Percentiles rank a stretch among this genome's conserved stretches.
Evolutionary conservation across 2,888 invertebrate species (phyloP).

Genomic region (Archips crataeganus): DNA sequence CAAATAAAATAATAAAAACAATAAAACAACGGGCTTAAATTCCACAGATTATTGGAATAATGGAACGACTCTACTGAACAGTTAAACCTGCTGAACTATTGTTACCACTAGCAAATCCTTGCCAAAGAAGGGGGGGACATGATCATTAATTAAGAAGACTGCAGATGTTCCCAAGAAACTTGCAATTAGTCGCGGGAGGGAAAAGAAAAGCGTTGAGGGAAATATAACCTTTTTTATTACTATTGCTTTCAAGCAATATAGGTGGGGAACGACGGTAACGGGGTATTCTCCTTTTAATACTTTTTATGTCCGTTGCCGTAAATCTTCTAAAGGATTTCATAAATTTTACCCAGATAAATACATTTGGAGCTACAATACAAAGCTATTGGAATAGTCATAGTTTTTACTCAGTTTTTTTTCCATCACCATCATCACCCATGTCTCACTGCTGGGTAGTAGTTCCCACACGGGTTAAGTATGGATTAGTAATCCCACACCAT

Average conservation of each 20-base stretch:
- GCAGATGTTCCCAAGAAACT: constrained; percentile 74
- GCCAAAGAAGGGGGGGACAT: constrained; percentile 54
- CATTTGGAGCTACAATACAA: constrained; percentile 15
- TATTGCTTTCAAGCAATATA: constrained; percentile 36
- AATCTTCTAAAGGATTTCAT: constrained; percentile 32
- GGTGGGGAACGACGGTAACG: neutral
- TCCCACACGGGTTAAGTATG: too few relatives aligned
- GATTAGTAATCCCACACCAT: too few relatives aligned
- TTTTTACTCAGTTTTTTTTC: neutral
- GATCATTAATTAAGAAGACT: constrained; percentile 75
- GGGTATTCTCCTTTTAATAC: constrained; percentile 29
- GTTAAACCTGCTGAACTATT: constrained; percentile 23
- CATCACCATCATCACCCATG: too few relatives aligned
- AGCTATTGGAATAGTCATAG: constrained; percentile 4
- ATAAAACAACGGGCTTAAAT: neutral
- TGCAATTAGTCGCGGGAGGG: constrained; percentile 62
- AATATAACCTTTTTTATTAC: constrained; percentile 59
- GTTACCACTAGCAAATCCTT: constrained; percentile 17
- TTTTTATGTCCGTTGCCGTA: constrained; percentile 34
- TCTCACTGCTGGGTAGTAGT: too few relatives aligned
- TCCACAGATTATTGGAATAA: neutral
- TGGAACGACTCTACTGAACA: too few relatives aligned
- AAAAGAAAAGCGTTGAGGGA: constrained; percentile 53
- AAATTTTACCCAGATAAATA: constrained; percentile 18
- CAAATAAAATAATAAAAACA: too few relatives aligned